Percentiles rank a stretch among this genome's conserved stretches.
Conservation (phyloP, 2,888 invertebrate genomes). For the Ormyrus nitidulus region DNA sequence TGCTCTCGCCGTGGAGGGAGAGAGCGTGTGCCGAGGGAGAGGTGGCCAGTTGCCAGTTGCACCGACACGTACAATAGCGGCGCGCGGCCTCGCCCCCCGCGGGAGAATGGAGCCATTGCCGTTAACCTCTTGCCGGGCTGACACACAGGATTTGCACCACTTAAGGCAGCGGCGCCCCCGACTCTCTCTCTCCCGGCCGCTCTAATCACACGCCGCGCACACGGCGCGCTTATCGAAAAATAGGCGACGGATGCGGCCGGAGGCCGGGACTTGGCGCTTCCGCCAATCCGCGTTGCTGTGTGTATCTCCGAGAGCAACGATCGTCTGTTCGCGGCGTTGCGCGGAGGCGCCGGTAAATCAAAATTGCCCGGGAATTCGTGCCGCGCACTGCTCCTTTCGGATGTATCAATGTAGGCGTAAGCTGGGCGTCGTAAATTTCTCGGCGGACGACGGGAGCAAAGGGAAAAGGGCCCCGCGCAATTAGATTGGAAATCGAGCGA, state of each 20-base stretch:
- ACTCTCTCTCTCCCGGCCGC: neutral
- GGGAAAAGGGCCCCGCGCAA: too few relatives aligned
- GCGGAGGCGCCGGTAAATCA: too few relatives aligned
- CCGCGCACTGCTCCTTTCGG: too few relatives aligned
- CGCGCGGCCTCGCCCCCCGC: too few relatives aligned
- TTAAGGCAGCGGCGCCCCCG: constrained; percentile 5
- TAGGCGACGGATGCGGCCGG: neutral
- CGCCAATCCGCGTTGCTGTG: neutral
- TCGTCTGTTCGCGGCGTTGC: too few relatives aligned
- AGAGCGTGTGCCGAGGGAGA: too few relatives aligned
- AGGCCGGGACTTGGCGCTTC: neutral
- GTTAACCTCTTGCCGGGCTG: constrained; percentile 16
- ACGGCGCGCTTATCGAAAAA: neutral
- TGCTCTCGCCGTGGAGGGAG: neutral
- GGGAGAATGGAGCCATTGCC: constrained; percentile 3
- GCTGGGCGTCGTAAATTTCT: too few relatives aligned
- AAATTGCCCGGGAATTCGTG: too few relatives aligned
- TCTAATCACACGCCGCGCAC: too few relatives aligned
- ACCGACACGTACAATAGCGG: neutral
- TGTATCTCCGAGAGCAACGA: neutral
- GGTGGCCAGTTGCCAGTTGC: constrained; percentile 46
- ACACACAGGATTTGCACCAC: constrained; percentile 20
- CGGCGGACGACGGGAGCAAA: too few relatives aligned
- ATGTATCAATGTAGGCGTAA: too few relatives aligned
- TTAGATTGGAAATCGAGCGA: too few relatives aligned